A percentile compares a stretch with the other conserved stretches of the same genome.
phyloP scores from a whole-genome alignment of 2,888 invertebrate species.

The Dolomedes plantarius region DNA sequence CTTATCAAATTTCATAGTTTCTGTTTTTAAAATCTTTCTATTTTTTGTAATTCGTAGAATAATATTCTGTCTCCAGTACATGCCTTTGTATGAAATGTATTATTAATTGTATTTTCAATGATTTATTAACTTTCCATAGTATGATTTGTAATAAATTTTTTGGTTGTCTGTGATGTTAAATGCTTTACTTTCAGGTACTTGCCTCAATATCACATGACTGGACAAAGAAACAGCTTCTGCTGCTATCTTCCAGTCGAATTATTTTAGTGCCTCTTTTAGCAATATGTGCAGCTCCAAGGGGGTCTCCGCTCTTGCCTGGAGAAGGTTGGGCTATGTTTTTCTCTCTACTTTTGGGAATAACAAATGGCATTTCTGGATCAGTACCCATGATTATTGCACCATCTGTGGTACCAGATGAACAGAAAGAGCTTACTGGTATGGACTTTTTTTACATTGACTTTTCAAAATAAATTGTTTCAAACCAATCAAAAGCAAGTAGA shows the following conservation, averaged over 20 bases:
- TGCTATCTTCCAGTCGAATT: slow-evolving; percentile 85
- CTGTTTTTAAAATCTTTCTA: too few relatives aligned
- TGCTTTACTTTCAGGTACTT: slow-evolving; percentile 83
- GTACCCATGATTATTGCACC: slow-evolving; percentile 95
- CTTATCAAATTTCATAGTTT: too few relatives aligned
- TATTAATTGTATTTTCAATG: too few relatives aligned
- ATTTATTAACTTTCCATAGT: too few relatives aligned
- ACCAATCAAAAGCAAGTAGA: too few relatives aligned
- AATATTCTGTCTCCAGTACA: too few relatives aligned
- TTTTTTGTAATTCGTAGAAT: too few relatives aligned
- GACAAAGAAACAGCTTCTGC: slow-evolving; percentile 86
- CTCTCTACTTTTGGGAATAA: slow-evolving; percentile 85
- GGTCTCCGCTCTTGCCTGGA: slow-evolving; percentile 83
- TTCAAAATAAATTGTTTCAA: too few relatives aligned
- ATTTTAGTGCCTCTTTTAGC: slow-evolving; percentile 88
- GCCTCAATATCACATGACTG: slow-evolving; percentile 89
- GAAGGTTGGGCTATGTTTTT: slow-evolving; percentile 84
- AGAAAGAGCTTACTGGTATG: slow-evolving; percentile 89
- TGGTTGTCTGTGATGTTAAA: too few relatives aligned
- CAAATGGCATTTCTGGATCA: slow-evolving; percentile 92
- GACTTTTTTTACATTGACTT: too few relatives aligned
- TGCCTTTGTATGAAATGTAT: too few relatives aligned
- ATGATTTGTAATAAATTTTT: too few relatives aligned
- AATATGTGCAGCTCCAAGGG: slow-evolving; percentile 87
- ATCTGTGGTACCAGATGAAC: slow-evolving; percentile 88